Evolutionary conservation across 2,888 invertebrate genomes (phyloP), one percentile per base, ranked within the genome.

Genomic region (Drosophila tanythrix): DNA sequence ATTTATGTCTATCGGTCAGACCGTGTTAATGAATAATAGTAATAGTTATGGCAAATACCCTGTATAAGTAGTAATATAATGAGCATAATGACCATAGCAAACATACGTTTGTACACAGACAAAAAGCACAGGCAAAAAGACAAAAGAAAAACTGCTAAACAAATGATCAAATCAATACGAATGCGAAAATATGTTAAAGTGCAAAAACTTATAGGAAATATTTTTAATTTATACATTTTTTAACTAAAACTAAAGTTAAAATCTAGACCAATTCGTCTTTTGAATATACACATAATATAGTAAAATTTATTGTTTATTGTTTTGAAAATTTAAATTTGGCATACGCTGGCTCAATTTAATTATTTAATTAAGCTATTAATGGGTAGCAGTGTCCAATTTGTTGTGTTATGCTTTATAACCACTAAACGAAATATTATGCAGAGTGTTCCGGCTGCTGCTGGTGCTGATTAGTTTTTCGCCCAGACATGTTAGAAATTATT

Each of bases 21-120:
- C 61, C 73, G 38, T 52, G 48, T 57, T 61, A 66, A 88, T 89
- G 88, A 88, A 79, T 76, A 74, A 82, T 70, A 85, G 75, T 75
- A 29, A 77, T 79, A 76, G 76, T 74, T 84, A 70, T 70, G 46
- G 21, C 58, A 29, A 55, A 77, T 78, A 70, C 70, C 67, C 62
- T 61, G 48, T 62, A 50, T n/a, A 13, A 13, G 38, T 3, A 2
- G 4, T 1, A 21, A 3, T 18, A 33, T 46, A 15, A 46, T 46
- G 46, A 25, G 46, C 21, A 25, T 25, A 25, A 46, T 25, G 25
- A 7, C 25, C 35, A 18, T 0, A 55, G 18, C 7, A 8, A 38
- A 56, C 55, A 56, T 38, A 13, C 31, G 55, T 27, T 27, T 27
- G 2, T n/a, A 4, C 27, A 15, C 15, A 25, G 25, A 0, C 15